These are phyloP conservation scores for Zeuzera pyrina DNA, from an alignment of 2,888 invertebrate species.

Conservation along the genomic window DNA sequence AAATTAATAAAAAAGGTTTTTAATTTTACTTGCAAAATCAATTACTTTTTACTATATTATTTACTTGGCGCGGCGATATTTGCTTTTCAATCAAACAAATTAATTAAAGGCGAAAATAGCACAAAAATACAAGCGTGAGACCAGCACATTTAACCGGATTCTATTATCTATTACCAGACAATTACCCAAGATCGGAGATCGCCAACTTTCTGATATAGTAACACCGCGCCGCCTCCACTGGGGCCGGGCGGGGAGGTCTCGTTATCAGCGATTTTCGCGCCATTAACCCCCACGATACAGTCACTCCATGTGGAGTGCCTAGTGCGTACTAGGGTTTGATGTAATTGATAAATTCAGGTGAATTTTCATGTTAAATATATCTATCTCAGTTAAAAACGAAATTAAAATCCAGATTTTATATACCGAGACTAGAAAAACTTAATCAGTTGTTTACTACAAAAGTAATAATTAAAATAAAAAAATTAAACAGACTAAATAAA, in stretches of 20 bases:
- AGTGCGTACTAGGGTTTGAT: conserved; percentile 40
- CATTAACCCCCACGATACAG: conserved; percentile 67
- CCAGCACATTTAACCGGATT: not conserved
- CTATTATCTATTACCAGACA: conserved; percentile 52
- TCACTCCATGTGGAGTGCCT: conserved; percentile 54
- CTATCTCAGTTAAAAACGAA: not conserved
- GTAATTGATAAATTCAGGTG: conserved; percentile 37
- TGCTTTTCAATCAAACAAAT: no score
- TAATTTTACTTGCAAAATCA: no score
- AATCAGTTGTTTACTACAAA: no score
- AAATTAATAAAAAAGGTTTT: no score
- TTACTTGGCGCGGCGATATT: no score
- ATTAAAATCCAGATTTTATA: not conserved
- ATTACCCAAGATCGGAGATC: conserved; percentile 55
- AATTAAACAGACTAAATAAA: no score
- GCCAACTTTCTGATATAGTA: conserved; percentile 36
- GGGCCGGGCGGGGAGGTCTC: conserved; percentile 26
- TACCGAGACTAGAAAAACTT: no score
- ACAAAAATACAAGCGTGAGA: no score
- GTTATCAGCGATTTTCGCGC: conserved; percentile 57
- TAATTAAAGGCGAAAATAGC: no score
- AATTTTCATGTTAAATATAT: not conserved
- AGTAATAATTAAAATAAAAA: no score
- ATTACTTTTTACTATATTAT: no score
- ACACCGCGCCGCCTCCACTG: conserved; percentile 6